phyloP scores from a whole-genome alignment of 2,888 invertebrate genomes.

The Drosophila atroscutellata region DNA sequence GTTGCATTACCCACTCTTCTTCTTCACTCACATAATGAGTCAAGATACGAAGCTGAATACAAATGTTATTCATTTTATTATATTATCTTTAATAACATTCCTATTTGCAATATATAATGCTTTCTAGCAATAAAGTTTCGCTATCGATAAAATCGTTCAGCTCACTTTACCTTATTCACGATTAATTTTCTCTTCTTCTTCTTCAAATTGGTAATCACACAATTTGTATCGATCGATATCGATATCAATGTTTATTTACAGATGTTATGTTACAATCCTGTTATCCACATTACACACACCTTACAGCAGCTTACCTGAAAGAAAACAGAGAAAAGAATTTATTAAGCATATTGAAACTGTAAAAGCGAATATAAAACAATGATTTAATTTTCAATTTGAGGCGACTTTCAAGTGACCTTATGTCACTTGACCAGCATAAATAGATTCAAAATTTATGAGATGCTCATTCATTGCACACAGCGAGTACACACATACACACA shows the following conservation, averaged over 20 bases:
- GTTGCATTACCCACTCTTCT: background rate
- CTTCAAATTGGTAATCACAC: too few species aligned
- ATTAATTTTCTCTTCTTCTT: too few species aligned
- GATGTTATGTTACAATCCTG: too few species aligned
- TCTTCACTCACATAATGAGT: background rate
- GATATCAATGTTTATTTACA: too few species aligned
- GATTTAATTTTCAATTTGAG: background rate
- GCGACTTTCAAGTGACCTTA: constrained; percentile 6
- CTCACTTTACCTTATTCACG: too few species aligned
- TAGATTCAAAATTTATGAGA: constrained; percentile 26
- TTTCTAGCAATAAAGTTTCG: background rate
- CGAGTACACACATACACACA: background rate
- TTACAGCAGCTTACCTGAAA: constrained; percentile 29
- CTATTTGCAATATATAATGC: background rate
- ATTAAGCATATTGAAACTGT: background rate
- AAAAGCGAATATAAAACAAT: background rate
- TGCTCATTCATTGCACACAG: constrained; percentile 4
- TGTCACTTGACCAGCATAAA: constrained; percentile 6
- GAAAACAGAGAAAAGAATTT: background rate
- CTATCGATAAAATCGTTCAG: background rate
- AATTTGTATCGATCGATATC: too few species aligned
- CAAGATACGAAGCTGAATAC: background rate
- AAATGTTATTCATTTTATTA: too few species aligned
- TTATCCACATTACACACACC: too few species aligned
- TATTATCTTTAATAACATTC: background rate